Base-by-base conservation (phyloP, 2,888 invertebrate genomes). In the Lasioglossum zephyrum region DNA sequence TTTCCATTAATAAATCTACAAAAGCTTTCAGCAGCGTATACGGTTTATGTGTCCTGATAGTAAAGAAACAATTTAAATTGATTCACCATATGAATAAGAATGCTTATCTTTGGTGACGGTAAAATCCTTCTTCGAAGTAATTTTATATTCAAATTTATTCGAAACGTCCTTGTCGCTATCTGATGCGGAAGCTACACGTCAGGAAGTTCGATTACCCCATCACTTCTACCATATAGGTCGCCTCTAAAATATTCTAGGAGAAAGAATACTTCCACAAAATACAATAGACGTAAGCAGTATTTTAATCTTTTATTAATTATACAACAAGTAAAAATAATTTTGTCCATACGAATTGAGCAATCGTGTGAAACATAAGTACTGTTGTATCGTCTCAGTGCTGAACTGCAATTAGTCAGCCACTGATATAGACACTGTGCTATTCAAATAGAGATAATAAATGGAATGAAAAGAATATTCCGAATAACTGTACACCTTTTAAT, bases 131-230 rank as follows among this genome's bases (percentile, higher is more conserved):
- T 26, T 39, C 1, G 13, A 26, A 39, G 63, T 44, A 49, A 79
- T 63, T 74, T 63, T 8, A 63, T 47, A 74, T 74, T 79, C 26
- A 63, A 8, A 79, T 63, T 60, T 63, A 79, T 79, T 36, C 63
- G 26, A 49, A 73, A 41, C 31, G 31, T 31, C 47, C 73, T 49
- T 47, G 22, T 26, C 22, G 60, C 9, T 66, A 66, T 26, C 39
- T 22, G 49, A 41, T 39, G 74, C 63, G 73, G 47, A 63, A 47
- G 73, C n/a, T 31, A 6, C 36, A 75, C 39, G 39, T 36, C 49
- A 66, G 31, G 39, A 66, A 26, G 13, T 9, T 26, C n/a, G 44
- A 22, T 47, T 57, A 79, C 44, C 57, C 22, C 41, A 72, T 72
- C 57, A 78, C 9, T 31, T 22, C 4, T 44, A 57, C 0, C 49